Base-by-base conservation (phyloP, 2,888 invertebrate genomes). In the Fragum whitleyi region DNA sequence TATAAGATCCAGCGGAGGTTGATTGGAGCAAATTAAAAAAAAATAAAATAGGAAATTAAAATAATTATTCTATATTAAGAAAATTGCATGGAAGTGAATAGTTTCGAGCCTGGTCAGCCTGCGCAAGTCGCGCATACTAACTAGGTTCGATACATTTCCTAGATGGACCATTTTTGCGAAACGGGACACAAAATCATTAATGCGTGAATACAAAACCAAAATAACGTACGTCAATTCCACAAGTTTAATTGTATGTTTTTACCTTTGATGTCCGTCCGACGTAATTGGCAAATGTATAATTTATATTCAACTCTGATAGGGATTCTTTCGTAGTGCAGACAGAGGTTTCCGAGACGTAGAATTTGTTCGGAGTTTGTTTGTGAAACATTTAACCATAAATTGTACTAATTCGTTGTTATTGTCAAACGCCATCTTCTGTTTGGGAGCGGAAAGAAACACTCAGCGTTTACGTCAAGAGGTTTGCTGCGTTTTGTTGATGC, bases 331-430 rank as follows among this genome's bases (percentile, higher is more conserved):
- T 81, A 75, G 73, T 73, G 21, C 69, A 77, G 77, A 26, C 59
- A 53, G 23, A 7, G 59, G 28, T 67, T 67, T 72, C 69, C 42
- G 78, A 78, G 72, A 81, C 68, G 67, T 36, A 62, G 68, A 68
- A 75, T 76, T 81, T 75, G 47, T 32, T 39, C 47, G 14, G 32
- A 28, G 57, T 74, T 79, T 67, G 75, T 79, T 75, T 68, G 65
- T 39, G 36, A 21, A 71, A 39, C 65, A 59, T 79, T 79, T 68
- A 59, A 67, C 70, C 67, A 70, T 72, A 62, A 70, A 70, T 70
- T 28, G 70, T 59, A 51, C 53, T 81, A 81, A 81, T 81, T 77
- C 81, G 47, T 81, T 81, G 81, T 81, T 81, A 65, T 65, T 39
- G 42, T 65, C 1, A 65, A 65, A 65, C 65, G 67, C 61, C 65